Base-by-base conservation (phyloP, 2,888 invertebrate genomes). In the Agrotis clavis region DNA sequence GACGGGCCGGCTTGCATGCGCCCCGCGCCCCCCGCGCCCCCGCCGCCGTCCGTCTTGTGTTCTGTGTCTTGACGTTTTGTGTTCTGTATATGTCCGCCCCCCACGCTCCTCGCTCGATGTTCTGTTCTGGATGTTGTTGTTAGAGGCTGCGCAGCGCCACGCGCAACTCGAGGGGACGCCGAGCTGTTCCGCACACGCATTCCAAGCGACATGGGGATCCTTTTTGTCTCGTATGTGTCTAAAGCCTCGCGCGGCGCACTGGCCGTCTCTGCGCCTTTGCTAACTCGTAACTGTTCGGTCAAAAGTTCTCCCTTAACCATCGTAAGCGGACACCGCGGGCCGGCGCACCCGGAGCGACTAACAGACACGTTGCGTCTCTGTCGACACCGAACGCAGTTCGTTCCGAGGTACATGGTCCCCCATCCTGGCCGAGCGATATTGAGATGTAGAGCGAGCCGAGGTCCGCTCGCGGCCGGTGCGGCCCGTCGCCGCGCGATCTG, bases 371-470 rank as follows among this genome's bases (percentile, higher is more conserved):
- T 85, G 90, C 90, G 90, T 92, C 88, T 90, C 90, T 86, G 91
- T 92, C 88, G 92, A 90, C 92, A 93, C 91, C 92, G 93, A 92
- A 91, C 93, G 96, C 96, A 94, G 93, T 95, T 92, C 94, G 96
- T 96, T 96, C 96, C 96, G 96, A 96, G 96, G 96, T 96, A 96
- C 96, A 96, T 96, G 96, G 95, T 94, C 96, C 96, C 96, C 96
- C 91, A 93, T 92, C 92, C 92, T 87, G 95, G 93, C 93, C 95
- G 95, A 94, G 96, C 96, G 96, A 96, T 96, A 94, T 96, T 96
- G 96, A 96, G 96, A 96, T 96, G 94, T 96, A 96, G 96, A 96
- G 94, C 94, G 94, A 94, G 93, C 94, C 94, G 94, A 92, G 91
- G 91, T 89, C 92, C 91, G 92, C 92, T 93, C 94, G 93, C 91